phyloP scores from a whole-genome alignment of 1,140 invertebrate genomes.

The Marisa cornuarietis region DNA sequence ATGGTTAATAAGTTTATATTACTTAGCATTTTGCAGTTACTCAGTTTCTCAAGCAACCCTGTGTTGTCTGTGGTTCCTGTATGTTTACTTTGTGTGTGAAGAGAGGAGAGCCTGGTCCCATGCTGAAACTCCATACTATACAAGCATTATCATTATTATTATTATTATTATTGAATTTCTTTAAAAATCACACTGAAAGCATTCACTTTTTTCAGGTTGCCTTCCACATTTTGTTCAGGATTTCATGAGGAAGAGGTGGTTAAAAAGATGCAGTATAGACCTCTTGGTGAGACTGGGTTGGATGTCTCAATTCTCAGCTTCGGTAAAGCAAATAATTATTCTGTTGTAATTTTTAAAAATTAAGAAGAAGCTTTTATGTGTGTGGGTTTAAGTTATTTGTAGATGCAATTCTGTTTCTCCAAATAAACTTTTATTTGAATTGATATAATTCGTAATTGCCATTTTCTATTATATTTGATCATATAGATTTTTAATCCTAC shows the following conservation, averaged over 20 bases:
- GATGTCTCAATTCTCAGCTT: slow-evolving; percentile 72
- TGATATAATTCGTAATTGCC: neutral
- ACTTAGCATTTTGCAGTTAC: too few relatives aligned
- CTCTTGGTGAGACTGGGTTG: slow-evolving; percentile 72
- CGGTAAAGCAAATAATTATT: slow-evolving; percentile 68
- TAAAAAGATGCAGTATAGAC: slow-evolving; percentile 69
- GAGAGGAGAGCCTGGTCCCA: too few relatives aligned
- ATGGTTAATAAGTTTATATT: too few relatives aligned
- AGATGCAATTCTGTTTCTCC: neutral
- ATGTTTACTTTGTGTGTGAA: too few relatives aligned
- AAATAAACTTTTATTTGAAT: too few relatives aligned
- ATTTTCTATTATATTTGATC: neutral
- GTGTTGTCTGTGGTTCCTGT: too few relatives aligned
- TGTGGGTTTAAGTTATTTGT: neutral
- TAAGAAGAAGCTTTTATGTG: neutral
- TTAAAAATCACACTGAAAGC: neutral
- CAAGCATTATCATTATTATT: too few relatives aligned
- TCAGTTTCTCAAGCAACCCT: too few relatives aligned
- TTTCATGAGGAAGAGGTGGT: slow-evolving; percentile 71
- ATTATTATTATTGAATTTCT: too few relatives aligned
- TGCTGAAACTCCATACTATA: too few relatives aligned
- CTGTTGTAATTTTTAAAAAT: neutral
- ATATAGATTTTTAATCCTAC: neutral
- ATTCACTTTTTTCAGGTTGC: slow-evolving; percentile 35
- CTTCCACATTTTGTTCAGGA: slow-evolving; percentile 70